Base-by-base conservation (phyloP, 2,797 vertebrate genomes). In the Bovichtus variegatus region DNA sequence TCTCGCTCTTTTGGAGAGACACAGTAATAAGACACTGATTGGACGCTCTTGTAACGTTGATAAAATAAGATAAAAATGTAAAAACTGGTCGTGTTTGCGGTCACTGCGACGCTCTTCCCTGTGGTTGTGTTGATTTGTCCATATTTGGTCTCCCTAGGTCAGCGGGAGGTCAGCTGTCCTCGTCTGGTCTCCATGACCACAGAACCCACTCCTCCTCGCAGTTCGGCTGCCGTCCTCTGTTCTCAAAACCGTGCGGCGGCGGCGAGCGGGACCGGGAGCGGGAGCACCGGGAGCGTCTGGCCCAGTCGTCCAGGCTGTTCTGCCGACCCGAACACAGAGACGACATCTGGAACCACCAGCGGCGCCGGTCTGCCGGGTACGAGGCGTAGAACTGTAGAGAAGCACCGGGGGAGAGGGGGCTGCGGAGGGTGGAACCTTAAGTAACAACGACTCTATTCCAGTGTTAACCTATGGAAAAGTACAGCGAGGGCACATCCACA, bases 321-420 rank as follows among this genome's bases (percentile, higher is more conserved):
- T 94, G 93, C 47, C 78, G 93, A 55, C 93, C 93, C 1, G 93
- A 94, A n/a, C 93, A 92, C 89, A 82, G 93, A 62, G 91, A 91
- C 54, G 90, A 91, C 86, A 94, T 94, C 84, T 94, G 93, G 93
- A 94, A 94, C 88, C 87, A 86, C 70, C 92, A 89, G 80, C 89
- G 84, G 7, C 87, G 91, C 78, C 82, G 87, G 2, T 92, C 90
- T 0, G 53, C 91, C 3, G 92, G 91, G 34, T 93, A 94, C 59
- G 91, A 92, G 76, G 78, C 87, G 29, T 93, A 91, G 79, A 81
- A 38, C 61, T 36, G 69, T 8, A 10, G 57, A 50, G 70, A 19
- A 1, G 43, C 38, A 6, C 54, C 47, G 2, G 68, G 61, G 62
- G 63, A 41, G 68, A 60, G 29, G 60, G 12, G 44, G 43, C 2